Base-by-base conservation (phyloP, 1,140 invertebrate genomes). In the Parasteatoda tepidariorum region DNA sequence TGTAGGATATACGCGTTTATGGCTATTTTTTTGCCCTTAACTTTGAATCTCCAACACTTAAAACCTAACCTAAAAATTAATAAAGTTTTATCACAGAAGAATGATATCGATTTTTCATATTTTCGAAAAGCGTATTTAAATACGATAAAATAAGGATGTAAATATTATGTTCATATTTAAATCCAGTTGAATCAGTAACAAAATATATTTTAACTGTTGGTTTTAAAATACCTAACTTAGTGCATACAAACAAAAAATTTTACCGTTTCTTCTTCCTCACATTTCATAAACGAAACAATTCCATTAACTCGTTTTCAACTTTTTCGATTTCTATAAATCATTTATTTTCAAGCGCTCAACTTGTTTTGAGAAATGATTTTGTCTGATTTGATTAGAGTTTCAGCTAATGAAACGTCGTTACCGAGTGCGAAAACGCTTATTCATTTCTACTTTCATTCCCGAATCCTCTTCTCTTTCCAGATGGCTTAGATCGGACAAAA, bases 401-500 rank as follows among this genome's bases (percentile, higher is more conserved):
- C 13, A 7, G 38, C 13, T 66, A 78, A 78, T 78, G 74, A 78
- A 78, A 78, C 74, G 74, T 24, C 74, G 48, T 78, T 61, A 78
- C 48, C 54, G 61, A 57, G 61, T 61, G 74, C 74, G 48, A 78
- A 78, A 78, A 78, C 74, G 66, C 38, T 55, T 57, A 78, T 78
- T 78, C 61, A 54, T 78, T 54, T 54, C 61, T 7, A 15, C 31
- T 4, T 7, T 3, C 11, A 22, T 11, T 48, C 54, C 9, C 24
- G 34, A 26, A 15, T 34, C 5, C 31, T 38, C 57, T 18, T 66
- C n/a, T 59, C 41, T 30, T 24, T 64, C 61, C 61, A 66, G 74
- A 78, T 78, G 74, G 74, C 31, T 62, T 33, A 24, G 28, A 66
- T 78, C 74, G 48, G 41, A 78, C 74, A n/a, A 66, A 78, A 78